Evolutionary conservation across 30 jellyfish, hydroid and myxozoan species (phyloP).

Genomic region (Aurelia aurita complex sp. Pacific): DNA sequence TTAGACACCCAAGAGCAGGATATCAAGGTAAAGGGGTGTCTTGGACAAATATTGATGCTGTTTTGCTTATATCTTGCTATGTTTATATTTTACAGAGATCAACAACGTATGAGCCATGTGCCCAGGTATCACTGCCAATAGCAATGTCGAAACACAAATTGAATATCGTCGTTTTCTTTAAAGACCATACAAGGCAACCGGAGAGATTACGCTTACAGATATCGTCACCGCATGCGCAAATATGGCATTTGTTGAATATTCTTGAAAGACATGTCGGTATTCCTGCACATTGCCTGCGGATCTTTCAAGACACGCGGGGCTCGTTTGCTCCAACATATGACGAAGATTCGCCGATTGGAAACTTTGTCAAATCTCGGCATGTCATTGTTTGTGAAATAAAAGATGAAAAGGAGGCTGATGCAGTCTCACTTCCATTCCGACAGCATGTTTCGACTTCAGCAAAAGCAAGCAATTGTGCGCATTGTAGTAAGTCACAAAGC

Average conservation of each 20-base stretch:
- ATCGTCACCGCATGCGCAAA: conserved; percentile 77
- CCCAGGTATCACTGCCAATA: conserved; percentile 94
- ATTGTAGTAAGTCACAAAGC: conserved; percentile 52
- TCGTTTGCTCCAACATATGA: conserved; percentile 17
- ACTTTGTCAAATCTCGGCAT: conserved; percentile 32
- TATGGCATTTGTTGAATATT: conserved; percentile 81
- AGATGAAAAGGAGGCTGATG: conserved; percentile 72
- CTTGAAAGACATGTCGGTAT: conserved; percentile 63
- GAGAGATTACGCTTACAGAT: conserved; percentile 55
- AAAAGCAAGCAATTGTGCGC: conserved; percentile 36
- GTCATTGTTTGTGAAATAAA: conserved; percentile 78
- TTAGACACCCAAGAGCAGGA: too few relatives aligned
- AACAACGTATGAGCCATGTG: conserved; percentile 86
- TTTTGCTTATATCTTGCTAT: not conserved
- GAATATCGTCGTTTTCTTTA: conserved; percentile 61
- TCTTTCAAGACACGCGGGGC: conserved; percentile 67
- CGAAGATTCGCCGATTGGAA: conserved; percentile 59
- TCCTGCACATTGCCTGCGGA: conserved; percentile 73
- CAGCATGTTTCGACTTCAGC: conserved; percentile 54
- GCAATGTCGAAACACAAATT: conserved; percentile 65
- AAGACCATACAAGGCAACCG: conserved; percentile 64
- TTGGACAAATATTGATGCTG: not conserved
- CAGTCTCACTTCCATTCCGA: conserved; percentile 67
- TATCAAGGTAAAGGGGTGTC: too few relatives aligned
- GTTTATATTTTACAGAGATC: conserved; percentile 67